These are phyloP conservation scores for Saccopteryx bilineata DNA, from an alignment of 2,113 vertebrate species.

Conservation along the genomic window DNA sequence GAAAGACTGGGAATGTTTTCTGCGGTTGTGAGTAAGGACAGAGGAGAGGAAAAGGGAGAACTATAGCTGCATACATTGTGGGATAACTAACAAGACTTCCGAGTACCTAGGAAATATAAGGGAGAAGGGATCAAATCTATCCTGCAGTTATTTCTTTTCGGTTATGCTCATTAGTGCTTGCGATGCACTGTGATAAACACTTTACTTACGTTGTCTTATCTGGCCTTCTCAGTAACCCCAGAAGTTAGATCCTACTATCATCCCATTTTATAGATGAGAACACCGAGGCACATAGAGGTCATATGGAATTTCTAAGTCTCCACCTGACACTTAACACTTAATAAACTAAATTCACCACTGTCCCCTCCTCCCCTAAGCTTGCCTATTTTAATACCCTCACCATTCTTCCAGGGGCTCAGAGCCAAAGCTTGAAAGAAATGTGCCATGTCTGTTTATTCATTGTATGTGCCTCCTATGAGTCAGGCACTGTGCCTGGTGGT, in stretches of 20 bases:
- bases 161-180: background rate
- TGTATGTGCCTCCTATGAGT: background rate
- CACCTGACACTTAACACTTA: background rate
- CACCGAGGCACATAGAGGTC: background rate
- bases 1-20: background rate
- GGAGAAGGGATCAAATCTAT: background rate
- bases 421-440: background rate
- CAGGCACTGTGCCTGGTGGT: background rate
- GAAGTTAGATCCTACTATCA: background rate
- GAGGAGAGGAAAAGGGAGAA: background rate
- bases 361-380: background rate
- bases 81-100: background rate
- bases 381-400: background rate
- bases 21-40: background rate
- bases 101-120: accelerated
- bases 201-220: background rate
- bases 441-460: background rate
- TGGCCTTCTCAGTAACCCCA: background rate
- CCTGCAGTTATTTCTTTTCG: background rate
- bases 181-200: background rate
- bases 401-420: background rate
- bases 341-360: background rate
- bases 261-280: background rate
- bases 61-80: background rate
- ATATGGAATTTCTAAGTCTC: background rate